Conservation (phyloP, 2,113 vertebrate species). For the Camelus dromedarius region DNA sequence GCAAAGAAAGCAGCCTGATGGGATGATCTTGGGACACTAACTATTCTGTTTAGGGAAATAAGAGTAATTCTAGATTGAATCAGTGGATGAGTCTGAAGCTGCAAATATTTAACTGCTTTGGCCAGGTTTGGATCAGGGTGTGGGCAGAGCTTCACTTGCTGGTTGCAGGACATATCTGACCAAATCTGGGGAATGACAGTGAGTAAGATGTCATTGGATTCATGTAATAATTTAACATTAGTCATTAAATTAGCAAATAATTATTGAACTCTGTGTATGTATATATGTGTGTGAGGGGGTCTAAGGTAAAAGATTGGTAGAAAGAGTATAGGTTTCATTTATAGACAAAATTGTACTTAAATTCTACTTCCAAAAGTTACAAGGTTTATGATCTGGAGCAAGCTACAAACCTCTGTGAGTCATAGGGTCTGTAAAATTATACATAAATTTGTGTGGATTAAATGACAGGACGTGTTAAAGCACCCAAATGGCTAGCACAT, state of each 20-base stretch:
- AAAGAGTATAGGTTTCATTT: background rate
- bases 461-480: background rate
- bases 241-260: background rate
- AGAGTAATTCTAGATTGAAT: background rate
- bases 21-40: background rate
- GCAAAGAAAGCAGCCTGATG: background rate
- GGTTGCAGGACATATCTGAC: background rate
- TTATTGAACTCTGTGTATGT: background rate
- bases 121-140: background rate
- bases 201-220: background rate
- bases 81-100: background rate
- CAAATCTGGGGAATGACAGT: background rate
- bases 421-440: background rate
- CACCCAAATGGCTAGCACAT: background rate
- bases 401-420: background rate
- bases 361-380: background rate
- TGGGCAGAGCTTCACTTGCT: background rate
- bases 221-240: background rate
- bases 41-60: conserved; percentile 14
- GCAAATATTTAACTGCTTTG: background rate
- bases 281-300: background rate
- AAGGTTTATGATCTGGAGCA: background rate
- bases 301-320: background rate
- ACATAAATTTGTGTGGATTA: background rate
- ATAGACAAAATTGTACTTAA: background rate